Conservation (phyloP, 2,888 invertebrate species). For the Aspidiotus rigidus region DNA sequence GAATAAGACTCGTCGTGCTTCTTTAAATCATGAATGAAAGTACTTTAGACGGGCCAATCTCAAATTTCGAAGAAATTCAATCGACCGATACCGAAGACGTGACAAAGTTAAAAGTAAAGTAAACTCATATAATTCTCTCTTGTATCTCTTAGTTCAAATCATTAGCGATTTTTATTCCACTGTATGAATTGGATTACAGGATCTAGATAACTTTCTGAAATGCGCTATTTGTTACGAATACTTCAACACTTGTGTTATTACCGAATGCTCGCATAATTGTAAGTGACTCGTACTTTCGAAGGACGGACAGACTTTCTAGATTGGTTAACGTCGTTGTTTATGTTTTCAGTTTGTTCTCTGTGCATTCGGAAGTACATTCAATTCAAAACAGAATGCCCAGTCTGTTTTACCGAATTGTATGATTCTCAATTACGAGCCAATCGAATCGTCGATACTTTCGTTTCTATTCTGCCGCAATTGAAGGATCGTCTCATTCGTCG, state of each 20-base stretch:
- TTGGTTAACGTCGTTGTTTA: constrained; percentile 12
- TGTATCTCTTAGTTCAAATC: background rate
- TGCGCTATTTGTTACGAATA: constrained; percentile 49
- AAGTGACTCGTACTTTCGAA: constrained; percentile 39
- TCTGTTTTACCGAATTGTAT: constrained; percentile 45
- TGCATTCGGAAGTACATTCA: constrained; percentile 48
- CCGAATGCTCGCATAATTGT: constrained; percentile 49
- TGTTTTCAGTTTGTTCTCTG: constrained; percentile 47
- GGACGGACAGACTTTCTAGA: background rate
- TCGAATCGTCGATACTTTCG: constrained; percentile 45
- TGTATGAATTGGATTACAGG: constrained; percentile 39
- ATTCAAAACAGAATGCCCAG: constrained; percentile 47
- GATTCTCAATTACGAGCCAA: constrained; percentile 47
- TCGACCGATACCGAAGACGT: background rate
- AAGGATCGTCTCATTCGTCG: constrained; percentile 41
- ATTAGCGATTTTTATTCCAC: background rate
- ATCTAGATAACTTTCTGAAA: constrained; percentile 44
- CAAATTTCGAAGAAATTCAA: background rate
- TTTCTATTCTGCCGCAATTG: constrained; percentile 41
- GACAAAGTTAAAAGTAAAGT: background rate
- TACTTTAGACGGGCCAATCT: background rate
- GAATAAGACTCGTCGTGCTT: background rate
- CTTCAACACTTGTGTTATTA: constrained; percentile 46
- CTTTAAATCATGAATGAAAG: background rate
- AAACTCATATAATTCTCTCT: background rate